Conservation (phyloP, 2,888 invertebrate genomes). For the Hirtodrosophila alboralis region DNA sequence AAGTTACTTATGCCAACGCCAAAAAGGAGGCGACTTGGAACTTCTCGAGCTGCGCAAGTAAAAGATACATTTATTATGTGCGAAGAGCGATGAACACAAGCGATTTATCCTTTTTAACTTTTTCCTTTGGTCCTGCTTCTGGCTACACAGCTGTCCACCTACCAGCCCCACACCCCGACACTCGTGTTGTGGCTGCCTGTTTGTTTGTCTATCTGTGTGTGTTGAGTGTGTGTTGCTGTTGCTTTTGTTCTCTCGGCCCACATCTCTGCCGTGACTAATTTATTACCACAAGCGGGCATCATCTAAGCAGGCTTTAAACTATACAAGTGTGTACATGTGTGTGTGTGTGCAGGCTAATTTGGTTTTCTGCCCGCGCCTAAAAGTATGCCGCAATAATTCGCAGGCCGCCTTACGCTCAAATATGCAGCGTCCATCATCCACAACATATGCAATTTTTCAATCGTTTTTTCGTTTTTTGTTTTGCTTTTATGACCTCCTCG, state of each 20-base stretch:
- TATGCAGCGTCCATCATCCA: slow-evolving; percentile 20
- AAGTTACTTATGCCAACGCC: slow-evolving; percentile 69
- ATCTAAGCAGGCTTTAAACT: slow-evolving; percentile 66
- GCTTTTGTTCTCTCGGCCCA: slow-evolving; percentile 58
- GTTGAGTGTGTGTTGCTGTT: slow-evolving; percentile 22
- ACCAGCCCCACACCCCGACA: too few species aligned
- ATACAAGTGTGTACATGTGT: slow-evolving; percentile 6
- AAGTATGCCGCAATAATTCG: slow-evolving; percentile 36
- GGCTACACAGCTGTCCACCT: slow-evolving; percentile 49
- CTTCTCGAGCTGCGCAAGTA: slow-evolving; percentile 73
- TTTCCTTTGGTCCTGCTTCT: slow-evolving; percentile 52
- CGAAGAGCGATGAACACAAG: slow-evolving; percentile 81
- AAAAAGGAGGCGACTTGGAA: slow-evolving; percentile 34
- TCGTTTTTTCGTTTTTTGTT: too few species aligned
- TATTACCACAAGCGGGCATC: slow-evolving; percentile 72
- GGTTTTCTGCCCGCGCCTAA: slow-evolving; percentile 15
- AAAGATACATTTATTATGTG: slow-evolving; percentile 83
- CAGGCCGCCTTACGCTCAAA: slow-evolving; percentile 6
- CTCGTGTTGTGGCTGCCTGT: slow-evolving; percentile 35
- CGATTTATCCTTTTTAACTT: slow-evolving; percentile 82
- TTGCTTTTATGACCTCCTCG: slow-evolving; percentile 37
- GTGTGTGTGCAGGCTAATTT: slow-evolving; percentile 40
- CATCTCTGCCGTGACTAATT: slow-evolving; percentile 70
- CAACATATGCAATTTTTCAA: slow-evolving; percentile 59
- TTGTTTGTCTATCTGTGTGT: slow-evolving; percentile 15